These are phyloP conservation scores for Mohoua ochrocephala DNA, from an alignment of 2,113 vertebrate species.

Conservation along the genomic window DNA sequence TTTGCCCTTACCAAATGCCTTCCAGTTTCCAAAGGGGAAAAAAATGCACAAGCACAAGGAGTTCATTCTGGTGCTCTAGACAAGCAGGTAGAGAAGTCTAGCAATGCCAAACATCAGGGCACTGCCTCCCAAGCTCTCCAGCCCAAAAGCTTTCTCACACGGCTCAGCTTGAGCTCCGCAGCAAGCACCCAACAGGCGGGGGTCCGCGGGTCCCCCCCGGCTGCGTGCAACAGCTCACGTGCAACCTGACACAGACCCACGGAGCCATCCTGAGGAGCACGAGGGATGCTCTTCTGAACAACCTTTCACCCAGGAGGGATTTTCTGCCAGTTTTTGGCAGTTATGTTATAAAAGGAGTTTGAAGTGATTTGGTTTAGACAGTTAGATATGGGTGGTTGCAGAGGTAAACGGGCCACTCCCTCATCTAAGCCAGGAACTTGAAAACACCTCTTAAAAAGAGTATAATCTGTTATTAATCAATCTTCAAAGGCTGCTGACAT, in stretches of 20 bases:
- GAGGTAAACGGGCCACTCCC: not conserved
- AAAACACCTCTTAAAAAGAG: not conserved
- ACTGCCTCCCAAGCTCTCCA: not conserved
- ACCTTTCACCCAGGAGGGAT: not conserved
- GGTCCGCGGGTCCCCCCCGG: accelerated
- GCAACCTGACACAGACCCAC: not conserved
- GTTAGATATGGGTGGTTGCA: not conserved
- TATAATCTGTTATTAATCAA: slow-evolving; percentile 34
- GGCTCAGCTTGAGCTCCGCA: not conserved
- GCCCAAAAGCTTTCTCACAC: accelerated
- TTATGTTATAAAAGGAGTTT: not conserved
- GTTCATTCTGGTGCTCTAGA: not conserved
- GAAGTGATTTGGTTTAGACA: not conserved
- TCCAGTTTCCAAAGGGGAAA: not conserved
- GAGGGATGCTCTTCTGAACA: not conserved
- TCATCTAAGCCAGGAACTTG: slow-evolving; percentile 3
- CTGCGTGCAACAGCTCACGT: accelerated
- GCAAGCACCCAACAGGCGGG: accelerated
- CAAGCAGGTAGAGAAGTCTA: not conserved
- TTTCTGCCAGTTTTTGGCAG: not conserved
- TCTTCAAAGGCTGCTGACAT: slow-evolving; percentile 45
- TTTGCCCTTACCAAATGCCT: not conserved
- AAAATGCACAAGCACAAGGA: not conserved
- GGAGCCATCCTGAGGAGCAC: accelerated
- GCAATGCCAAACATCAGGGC: not conserved